Base-by-base conservation (phyloP, 2,797 vertebrate species). In the Coendou prehensilis region DNA sequence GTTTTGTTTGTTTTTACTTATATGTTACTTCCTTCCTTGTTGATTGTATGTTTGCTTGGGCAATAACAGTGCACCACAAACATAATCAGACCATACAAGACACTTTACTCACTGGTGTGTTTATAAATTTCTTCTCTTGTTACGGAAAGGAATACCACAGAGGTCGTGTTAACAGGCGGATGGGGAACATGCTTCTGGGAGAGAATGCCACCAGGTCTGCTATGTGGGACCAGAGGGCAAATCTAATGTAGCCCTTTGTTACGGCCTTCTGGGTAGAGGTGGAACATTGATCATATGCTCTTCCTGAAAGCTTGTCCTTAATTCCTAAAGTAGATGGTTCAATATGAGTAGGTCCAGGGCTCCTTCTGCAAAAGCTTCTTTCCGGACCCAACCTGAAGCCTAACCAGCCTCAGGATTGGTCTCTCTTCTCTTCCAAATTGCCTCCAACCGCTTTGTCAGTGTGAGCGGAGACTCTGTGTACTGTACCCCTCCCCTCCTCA, bases 401-500 rank as follows among this genome's bases (percentile, higher is more conserved):
- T 79, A 56, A 26, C 14, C 18, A 85, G 17, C 10, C n/a, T 75
- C 37, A 26, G 6, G 20, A 9, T 14, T 22, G 2, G 30, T 45
- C 64, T 73, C 54, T 28, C 15, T 95, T 23, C 30, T 67, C 2
- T 61, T 82, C 5, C 2, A 15, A 54, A 75, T 26, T 11, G 37
- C 7, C 7, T 30, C 18, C 30, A 18, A 5, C 26, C 11, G 4
- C 30, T 69, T 47, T 57, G n/a, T 57, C n/a, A 78, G 1, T 10
- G 47, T 1, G 10, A 47, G 73, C 37, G 30, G 28, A 71, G 56
- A 28, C 41, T 73, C 8, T 73, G 50, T 30, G 13, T 45, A 26
- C 5, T 11, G 3, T 30, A 7, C 20, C 9, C 28, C 9, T 85
- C 28, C 9, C n/a, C 47, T 15, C 18, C 0, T 5, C 6, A 45